Evolutionary conservation across 2,797 vertebrate genomes (phyloP), one percentile per base, ranked within the genome.

Genomic region (Alca torda): DNA sequence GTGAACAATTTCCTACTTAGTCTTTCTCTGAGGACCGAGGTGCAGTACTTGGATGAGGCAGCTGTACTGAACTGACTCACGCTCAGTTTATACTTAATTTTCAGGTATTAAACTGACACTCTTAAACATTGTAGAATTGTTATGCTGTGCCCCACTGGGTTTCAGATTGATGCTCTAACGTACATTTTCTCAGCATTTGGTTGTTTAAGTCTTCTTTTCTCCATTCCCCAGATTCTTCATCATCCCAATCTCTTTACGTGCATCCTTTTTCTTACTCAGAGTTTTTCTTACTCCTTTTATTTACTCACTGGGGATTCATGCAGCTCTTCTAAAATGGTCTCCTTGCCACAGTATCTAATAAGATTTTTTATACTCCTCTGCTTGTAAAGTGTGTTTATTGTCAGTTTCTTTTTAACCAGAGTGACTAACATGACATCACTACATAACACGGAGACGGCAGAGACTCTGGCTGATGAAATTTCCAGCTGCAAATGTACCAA

Each of bases 61-160:
- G n/a, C 48, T 80, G 72, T 60, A 19, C 56, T 57, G 37, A 93
- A 80, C 51, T 95, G 84, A 95, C 68, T 95, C 73, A 90, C 16
- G 13, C n/a, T 91, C 41, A 33, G n/a, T 74, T 88, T 78, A 61
- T 53, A 35, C 18, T 60, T 81, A 64, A 84, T 91, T 95, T 96
- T 83, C 73, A 87, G 60, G 61, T 83, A 56, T 83, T 87, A 89
- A 94, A 74, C 45, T 80, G 37, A 48, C 2, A 3, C 16, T 80
- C 26, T 63, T 79, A 81, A 81, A 86, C 54, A 50, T 43, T 45
- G 53, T 75, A 68, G 45, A 91, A 68, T 33, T 83, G 37, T 35
- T 82, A 4, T 72, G 24, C 41, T 65, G 45, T 87, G 46, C 26
- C 50, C 68, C 69, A 8, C 21, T 68, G 54, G 16, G 12, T 89